Base-by-base conservation (phyloP, 2,797 vertebrate species). In the Ctenochaetus hawaiiensis region DNA sequence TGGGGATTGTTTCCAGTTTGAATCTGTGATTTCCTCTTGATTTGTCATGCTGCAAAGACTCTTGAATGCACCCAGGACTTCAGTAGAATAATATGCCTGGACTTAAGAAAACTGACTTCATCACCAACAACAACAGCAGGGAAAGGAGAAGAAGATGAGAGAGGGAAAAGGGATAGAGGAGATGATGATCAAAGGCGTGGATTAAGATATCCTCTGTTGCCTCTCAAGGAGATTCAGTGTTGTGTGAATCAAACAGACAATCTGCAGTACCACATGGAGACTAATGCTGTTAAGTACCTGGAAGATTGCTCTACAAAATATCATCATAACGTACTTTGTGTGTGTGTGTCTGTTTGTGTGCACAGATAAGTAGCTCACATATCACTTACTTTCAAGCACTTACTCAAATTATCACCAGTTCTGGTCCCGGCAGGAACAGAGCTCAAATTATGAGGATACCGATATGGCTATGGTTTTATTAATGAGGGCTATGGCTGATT, bases 221-320 rank as follows among this genome's bases (percentile, higher is more conserved):
- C 51, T 89, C 80, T 87, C 57, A 67, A 83, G 83, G 59, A 89
- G 81, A 81, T 80, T 72, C 59, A 57, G 57, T 67, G 60, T 80
- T 85, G 78, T 86, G 73, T 86, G 75, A 91, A 84, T 90, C 89
- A 87, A 81, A 78, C 67, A 73, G 68, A 72, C 63, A 78, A 65
- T 77, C 84, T 77, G 62, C 67, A 52, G 69, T 53, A 60, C 53
- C 77, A 69, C 72, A 57, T 74, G 59, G 59, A 87, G 71, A 81
- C 78, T 63, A 80, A 84, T 83, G 65, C 57, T 60, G 53, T 71
- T 83, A 80, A 85, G 76, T 81, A 83, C 74, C 64, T 80, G 51
- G 20, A 78, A 73, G 72, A 78, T 63, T 78, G 53, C 62, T 61
- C 17, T 2, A 34, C 34, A 77, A 82, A 39, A 82, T 41, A 51